Evolutionary conservation across 2,113 vertebrate genomes (phyloP).

Genomic region (Procapra przewalskii): DNA sequence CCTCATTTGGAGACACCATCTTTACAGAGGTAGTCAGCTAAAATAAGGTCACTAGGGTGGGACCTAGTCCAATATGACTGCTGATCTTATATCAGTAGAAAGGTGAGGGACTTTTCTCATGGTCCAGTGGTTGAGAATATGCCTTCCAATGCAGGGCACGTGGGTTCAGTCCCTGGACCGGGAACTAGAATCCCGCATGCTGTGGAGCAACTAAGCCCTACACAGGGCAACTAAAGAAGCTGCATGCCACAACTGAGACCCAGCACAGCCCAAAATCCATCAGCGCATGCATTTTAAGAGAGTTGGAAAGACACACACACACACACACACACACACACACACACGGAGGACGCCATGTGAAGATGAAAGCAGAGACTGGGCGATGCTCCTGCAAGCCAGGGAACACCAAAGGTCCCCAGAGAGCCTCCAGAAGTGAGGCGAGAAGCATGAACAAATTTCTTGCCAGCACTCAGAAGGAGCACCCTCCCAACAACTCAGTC

Average conservation of each 20-base stretch:
- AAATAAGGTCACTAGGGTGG: not conserved
- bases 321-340: not conserved
- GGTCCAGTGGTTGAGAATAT: not conserved
- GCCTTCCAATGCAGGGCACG: not conserved
- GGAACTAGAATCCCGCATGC: not conserved
- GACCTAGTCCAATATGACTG: not conserved
- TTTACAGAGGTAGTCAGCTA: not conserved
- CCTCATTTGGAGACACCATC: not conserved
- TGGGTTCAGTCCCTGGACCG: not conserved
- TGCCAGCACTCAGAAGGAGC: not conserved
- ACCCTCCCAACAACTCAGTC: not conserved
- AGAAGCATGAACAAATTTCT: fast-evolving
- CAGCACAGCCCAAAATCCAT: not conserved
- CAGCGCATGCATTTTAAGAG: not conserved
- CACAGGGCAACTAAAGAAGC: not conserved
- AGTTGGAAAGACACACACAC: not conserved
- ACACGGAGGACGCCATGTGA: fast-evolving
- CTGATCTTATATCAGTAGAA: not conserved
- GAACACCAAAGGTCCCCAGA: not conserved
- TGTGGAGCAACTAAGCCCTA: not conserved
- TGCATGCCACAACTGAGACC: fast-evolving
- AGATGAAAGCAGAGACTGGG: not conserved
- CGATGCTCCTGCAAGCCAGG: fast-evolving
- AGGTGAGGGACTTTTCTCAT: not conserved
- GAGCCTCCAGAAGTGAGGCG: fast-evolving